These are phyloP conservation scores for Physella acuta DNA, from an alignment of 1,140 invertebrate genomes.

Conservation along the genomic window DNA sequence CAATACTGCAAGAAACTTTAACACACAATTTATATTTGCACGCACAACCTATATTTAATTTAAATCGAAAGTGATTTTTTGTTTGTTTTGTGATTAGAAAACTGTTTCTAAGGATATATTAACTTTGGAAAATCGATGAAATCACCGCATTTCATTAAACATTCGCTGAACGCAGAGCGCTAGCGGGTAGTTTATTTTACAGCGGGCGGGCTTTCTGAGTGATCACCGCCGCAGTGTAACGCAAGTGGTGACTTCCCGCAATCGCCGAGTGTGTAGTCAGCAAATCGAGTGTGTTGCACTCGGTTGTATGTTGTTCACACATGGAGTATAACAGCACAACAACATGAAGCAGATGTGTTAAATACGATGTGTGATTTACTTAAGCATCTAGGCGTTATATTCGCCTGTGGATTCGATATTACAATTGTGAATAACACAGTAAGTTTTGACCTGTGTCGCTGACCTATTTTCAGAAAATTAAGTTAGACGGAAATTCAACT, in stretches of 20 bases:
- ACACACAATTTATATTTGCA: too few relatives aligned
- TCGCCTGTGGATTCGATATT: background rate
- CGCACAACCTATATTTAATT: too few relatives aligned
- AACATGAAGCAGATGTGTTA: background rate
- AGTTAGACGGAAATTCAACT: background rate
- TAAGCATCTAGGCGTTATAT: background rate
- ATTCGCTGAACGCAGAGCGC: too few relatives aligned
- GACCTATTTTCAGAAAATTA: too few relatives aligned
- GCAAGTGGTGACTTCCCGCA: background rate
- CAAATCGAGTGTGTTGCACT: background rate
- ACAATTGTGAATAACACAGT: background rate
- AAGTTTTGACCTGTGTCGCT: background rate
- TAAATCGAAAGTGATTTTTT: too few relatives aligned
- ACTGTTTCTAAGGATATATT: too few relatives aligned
- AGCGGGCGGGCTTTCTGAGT: background rate
- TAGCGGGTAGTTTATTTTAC: background rate
- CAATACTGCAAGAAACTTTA: too few relatives aligned
- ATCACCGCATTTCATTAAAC: too few relatives aligned
- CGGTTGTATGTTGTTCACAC: background rate
- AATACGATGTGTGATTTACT: background rate
- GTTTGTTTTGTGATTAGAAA: too few relatives aligned
- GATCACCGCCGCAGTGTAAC: background rate
- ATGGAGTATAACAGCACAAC: background rate
- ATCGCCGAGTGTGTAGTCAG: background rate
- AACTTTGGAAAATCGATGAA: too few relatives aligned